phyloP scores from a whole-genome alignment of 37 sponge, comb jelly and placozoan genomes.

The Spongilla lacustris region DNA sequence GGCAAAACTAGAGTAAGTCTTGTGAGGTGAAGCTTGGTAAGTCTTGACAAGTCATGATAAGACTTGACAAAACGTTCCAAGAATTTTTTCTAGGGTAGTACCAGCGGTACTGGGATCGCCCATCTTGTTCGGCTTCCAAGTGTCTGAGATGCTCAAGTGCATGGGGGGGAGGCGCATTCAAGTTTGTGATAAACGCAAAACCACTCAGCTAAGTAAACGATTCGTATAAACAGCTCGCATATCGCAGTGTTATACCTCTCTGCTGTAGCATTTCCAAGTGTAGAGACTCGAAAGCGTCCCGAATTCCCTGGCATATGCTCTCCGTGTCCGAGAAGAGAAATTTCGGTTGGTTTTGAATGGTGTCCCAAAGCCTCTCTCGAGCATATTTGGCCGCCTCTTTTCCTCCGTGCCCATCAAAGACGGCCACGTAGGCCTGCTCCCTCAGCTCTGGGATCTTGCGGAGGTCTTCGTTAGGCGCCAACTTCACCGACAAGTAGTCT shows the following conservation, averaged over 20 bases:
- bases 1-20: not conserved
- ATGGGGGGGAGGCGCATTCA: too few relatives aligned
- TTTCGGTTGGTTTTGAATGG: constrained; percentile 55
- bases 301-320: constrained; percentile 61
- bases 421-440: constrained; percentile 89
- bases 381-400: constrained; percentile 90
- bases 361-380: constrained; percentile 80
- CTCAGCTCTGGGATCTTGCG: constrained; percentile 27
- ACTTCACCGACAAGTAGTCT: constrained; percentile 74
- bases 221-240: too few relatives aligned
- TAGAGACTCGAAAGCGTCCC: constrained; percentile 71
- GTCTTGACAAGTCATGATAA: not conserved
- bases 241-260: too few relatives aligned
- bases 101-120: constrained; percentile 91
- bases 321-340: constrained; percentile 42
- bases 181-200: too few relatives aligned
- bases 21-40: not conserved
- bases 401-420: constrained; percentile 96
- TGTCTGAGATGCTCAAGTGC: too few relatives aligned
- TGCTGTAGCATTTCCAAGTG: constrained; percentile 77
- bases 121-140: too few relatives aligned
- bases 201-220: too few relatives aligned
- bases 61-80: not conserved
- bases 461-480: constrained; percentile 55
- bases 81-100: too few relatives aligned